These are phyloP conservation scores for Dysmachus trigonus DNA, from an alignment of 2,888 invertebrate species.

Conservation along the genomic window DNA sequence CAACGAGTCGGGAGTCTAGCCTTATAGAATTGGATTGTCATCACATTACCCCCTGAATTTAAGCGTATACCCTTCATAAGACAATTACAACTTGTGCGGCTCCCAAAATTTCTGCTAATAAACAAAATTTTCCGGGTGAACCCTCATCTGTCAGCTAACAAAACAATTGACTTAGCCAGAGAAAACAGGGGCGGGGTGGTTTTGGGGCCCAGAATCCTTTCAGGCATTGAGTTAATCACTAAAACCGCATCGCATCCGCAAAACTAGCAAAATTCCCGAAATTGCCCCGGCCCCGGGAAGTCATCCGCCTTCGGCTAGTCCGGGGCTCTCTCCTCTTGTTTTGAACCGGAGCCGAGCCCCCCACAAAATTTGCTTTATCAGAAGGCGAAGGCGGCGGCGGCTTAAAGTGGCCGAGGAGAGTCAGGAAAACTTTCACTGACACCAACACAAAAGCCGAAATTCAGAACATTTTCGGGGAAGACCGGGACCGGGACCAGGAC, in stretches of 20 bases:
- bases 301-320: neutral
- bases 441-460: neutral
- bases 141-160: constrained; percentile 40
- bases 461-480: neutral
- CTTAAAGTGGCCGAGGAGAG: neutral
- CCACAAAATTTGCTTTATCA: constrained; percentile 14
- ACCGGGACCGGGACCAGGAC: neutral
- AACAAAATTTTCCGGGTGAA: constrained; percentile 30
- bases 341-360: neutral
- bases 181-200: too few species aligned
- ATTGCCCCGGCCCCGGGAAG: neutral
- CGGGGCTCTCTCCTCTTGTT: neutral
- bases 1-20: neutral
- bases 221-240: constrained; percentile 40
- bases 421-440: constrained; percentile 1
- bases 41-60: constrained; percentile 9
- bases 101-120: constrained; percentile 27
- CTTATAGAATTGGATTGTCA: constrained; percentile 31
- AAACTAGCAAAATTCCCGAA: constrained; percentile 39
- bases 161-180: constrained; percentile 41
- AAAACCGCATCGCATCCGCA: constrained; percentile 38
- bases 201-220: neutral
- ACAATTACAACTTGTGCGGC: constrained; percentile 8
- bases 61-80: constrained; percentile 4
- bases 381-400: neutral